These are phyloP conservation scores for Eremobia ochroleuca DNA, from an alignment of 2,888 invertebrate species.

Conservation along the genomic window DNA sequence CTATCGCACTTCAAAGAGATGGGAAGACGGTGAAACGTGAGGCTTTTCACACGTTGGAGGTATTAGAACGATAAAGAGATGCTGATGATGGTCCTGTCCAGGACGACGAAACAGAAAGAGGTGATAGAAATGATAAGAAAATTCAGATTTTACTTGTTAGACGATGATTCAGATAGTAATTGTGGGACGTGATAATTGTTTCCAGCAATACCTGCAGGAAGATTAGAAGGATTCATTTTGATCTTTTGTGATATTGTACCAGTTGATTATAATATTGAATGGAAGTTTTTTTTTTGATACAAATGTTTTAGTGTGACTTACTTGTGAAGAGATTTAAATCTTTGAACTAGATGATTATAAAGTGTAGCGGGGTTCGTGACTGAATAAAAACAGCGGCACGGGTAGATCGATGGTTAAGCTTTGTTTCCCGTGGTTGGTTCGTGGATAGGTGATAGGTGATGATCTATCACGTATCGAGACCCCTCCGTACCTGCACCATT, in stretches of 20 bases:
- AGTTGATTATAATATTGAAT: no score
- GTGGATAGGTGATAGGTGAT: no score
- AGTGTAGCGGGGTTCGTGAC: no score
- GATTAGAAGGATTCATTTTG: background rate
- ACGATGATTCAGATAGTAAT: background rate
- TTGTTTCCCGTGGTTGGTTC: no score
- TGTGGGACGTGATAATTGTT: background rate
- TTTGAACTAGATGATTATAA: background rate
- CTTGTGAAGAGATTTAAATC: background rate
- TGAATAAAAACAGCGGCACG: no score
- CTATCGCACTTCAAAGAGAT: constrained; percentile 86
- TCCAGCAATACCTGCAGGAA: background rate
- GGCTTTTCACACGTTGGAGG: constrained; percentile 76
- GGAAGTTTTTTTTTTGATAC: background rate
- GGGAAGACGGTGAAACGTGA: constrained; percentile 73
- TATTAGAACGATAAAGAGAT: constrained; percentile 69
- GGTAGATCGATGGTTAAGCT: no score
- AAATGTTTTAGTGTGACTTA: background rate
- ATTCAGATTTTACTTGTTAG: background rate
- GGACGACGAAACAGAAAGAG: background rate
- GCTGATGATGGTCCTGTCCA: constrained; percentile 59
- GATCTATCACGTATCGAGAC: no score
- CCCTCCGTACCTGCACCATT: constrained; percentile 70
- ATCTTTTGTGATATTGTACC: background rate
- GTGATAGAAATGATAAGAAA: background rate